These are phyloP conservation scores for Toxostoma redivivum DNA, from an alignment of 2,113 vertebrate species.

Conservation along the genomic window DNA sequence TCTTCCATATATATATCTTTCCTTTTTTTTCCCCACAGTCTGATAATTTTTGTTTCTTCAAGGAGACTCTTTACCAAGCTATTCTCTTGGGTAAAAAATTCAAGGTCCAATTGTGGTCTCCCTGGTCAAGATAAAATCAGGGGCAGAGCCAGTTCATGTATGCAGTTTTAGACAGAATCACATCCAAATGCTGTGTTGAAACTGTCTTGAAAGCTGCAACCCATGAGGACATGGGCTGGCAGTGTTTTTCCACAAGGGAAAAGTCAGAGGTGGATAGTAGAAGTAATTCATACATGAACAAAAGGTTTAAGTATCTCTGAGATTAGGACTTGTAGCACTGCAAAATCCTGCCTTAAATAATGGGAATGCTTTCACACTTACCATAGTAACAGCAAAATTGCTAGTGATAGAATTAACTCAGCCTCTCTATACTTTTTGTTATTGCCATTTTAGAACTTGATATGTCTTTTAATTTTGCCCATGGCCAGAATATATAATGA, in stretches of 20 bases:
- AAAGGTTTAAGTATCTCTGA: background rate
- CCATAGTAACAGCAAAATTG: constrained; percentile 17
- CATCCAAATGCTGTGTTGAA: background rate
- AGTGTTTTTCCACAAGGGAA: background rate
- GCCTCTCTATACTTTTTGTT: background rate
- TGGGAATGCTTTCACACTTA: background rate
- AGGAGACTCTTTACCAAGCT: background rate
- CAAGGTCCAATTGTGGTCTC: background rate
- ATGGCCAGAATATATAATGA: background rate
- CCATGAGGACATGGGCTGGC: fast-evolving
- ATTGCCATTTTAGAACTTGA: background rate
- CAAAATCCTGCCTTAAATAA: background rate
- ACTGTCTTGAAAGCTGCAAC: background rate
- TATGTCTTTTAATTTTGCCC: background rate
- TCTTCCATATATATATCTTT: background rate
- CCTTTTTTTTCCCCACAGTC: background rate
- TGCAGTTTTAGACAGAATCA: background rate
- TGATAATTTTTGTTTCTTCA: background rate
- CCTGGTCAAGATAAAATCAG: background rate
- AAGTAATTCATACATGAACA: background rate
- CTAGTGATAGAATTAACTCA: constrained; percentile 15
- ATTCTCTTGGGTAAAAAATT: background rate
- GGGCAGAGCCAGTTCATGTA: background rate
- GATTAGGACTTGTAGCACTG: background rate
- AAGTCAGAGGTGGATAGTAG: background rate